Percentiles rank a stretch among this genome's conserved stretches.
Conservation (phyloP, 1,140 invertebrate species). For the Pogonomyrmex barbatus region DNA sequence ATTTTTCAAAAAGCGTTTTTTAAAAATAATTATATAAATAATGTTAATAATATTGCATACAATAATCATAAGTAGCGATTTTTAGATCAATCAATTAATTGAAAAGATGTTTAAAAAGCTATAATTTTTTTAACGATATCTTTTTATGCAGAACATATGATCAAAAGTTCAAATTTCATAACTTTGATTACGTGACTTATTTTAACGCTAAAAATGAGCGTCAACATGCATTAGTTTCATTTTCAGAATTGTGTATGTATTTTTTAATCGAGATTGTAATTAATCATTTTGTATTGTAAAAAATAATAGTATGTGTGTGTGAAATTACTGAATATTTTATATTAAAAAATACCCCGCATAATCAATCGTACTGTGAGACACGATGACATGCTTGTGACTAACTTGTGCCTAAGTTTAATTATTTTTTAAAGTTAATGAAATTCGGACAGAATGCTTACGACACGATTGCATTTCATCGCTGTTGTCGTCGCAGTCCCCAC, state of each 20-base stretch:
- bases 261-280: not conserved
- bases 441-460: conserved; percentile 89
- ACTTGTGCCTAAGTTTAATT: not conserved
- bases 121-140: no score
- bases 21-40: not conserved
- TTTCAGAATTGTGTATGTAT: no score
- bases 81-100: not conserved
- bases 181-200: no score
- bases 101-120: not conserved
- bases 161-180: no score
- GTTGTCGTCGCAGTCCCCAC: conserved; percentile 94
- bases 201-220: no score
- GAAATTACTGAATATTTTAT: not conserved
- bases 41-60: not conserved
- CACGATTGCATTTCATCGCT: conserved; percentile 96
- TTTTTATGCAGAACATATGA: no score
- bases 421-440: not conserved
- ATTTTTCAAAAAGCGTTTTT: not conserved
- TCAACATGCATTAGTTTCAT: no score
- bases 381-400: not conserved
- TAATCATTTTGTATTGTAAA: not conserved
- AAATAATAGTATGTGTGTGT: not conserved
- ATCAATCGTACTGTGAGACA: not conserved
- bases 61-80: not conserved
- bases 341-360: not conserved